Evolutionary conservation across 2,888 invertebrate genomes (phyloP), one percentile per base, ranked within the genome.

Genomic region (Punctoribates punctum): DNA sequence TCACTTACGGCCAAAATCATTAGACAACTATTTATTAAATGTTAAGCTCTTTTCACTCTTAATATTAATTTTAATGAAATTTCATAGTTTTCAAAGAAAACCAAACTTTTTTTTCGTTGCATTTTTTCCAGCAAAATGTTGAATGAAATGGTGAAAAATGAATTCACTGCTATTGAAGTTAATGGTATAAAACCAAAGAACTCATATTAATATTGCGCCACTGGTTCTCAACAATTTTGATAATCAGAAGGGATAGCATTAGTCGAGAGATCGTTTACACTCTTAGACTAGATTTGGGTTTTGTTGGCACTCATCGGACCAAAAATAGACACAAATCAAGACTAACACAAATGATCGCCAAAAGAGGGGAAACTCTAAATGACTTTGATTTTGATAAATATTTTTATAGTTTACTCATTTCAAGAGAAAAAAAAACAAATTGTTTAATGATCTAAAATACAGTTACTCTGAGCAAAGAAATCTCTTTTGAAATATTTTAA

Each of bases 121-220:
- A 23, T n/a, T 20, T 29, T 20, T 34, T 29, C n/a, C 15, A 60
- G 20, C 83, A 5, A 65, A 65, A n/a, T 11, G 34, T 65, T 29
- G 67, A 67, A 34, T 67, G 42, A 70, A 70, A 70, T 70, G 3
- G 20, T 70, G 70, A 70, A 70, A 70, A 70, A 70, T 70, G 70
- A 20, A 42, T 42, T 42, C 23, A 70, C 20, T 42, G 38, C 15
- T 42, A 9, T 9, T 2, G 13, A 38, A 38, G 70, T 42, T 70
- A 70, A 70, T 70, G 70, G 23, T 42, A 70, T 65, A 42, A 70
- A 70, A n/a, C 20, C 38, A n/a, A 70, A 42, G 46, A 42, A 42
- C 38, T 70, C 70, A 70, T 70, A 70, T 70, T 70, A 70, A 38
- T 70, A 23, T 70, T 70, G 70, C 70, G 23, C 23, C 42, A 70